Percentiles rank a stretch among this genome's conserved stretches.
phyloP scores from a whole-genome alignment of 1,140 invertebrate genomes.

The Brachionus sp. region DNA sequence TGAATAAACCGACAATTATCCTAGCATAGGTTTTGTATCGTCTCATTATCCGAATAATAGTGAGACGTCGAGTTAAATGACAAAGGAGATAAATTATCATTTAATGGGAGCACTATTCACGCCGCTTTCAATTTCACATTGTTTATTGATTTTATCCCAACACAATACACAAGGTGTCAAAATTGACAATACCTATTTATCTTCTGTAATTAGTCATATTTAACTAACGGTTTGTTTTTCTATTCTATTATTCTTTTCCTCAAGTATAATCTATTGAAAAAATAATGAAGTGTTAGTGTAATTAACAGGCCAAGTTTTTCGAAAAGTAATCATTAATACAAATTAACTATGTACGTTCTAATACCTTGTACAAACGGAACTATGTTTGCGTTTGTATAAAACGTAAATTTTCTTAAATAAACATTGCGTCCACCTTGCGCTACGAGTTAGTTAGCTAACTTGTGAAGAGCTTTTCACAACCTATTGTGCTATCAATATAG shows the following conservation, averaged over 20 bases:
- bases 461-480: background rate
- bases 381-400: constrained; percentile 1
- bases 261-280: constrained; percentile 19
- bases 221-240: background rate
- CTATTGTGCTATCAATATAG: background rate
- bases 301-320: background rate
- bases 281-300: constrained; percentile 37
- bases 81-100: constrained; percentile 18
- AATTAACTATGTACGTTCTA: constrained; percentile 8
- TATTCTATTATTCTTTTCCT: background rate
- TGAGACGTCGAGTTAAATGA: background rate
- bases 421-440: background rate
- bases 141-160: background rate
- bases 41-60: constrained; percentile 18
- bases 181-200: background rate
- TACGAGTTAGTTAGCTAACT: background rate
- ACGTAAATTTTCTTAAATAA: background rate
- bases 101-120: constrained; percentile 1
- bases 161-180: background rate
- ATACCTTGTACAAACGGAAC: constrained; percentile 27
- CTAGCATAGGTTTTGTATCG: background rate
- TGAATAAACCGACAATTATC: constrained; percentile 37
- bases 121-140: background rate
- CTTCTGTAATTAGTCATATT: background rate
- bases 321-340: background rate